A percentile compares a stretch with the other conserved stretches of the same genome.
phyloP scores from a whole-genome alignment of 2,888 invertebrate species.

The Tiliacea citrago region DNA sequence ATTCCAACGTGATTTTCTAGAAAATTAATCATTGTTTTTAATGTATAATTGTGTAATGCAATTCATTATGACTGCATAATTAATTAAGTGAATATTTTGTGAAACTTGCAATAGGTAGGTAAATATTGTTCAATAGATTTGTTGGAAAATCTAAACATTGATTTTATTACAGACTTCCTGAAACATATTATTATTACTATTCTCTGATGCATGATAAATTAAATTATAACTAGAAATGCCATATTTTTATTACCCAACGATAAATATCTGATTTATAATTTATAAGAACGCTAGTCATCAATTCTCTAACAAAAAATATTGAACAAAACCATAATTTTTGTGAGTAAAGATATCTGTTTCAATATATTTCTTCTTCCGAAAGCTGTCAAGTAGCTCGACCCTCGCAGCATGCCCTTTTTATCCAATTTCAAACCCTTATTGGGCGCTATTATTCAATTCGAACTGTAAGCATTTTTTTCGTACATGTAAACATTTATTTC shows the following conservation, averaged over 20 bases:
- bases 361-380: slow-evolving; percentile 45
- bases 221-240: not conserved
- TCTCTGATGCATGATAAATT: not conserved
- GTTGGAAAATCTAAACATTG: not conserved
- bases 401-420: slow-evolving; percentile 58
- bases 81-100: not conserved
- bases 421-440: slow-evolving; percentile 60
- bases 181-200: not conserved
- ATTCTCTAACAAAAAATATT: not conserved
- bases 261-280: not conserved
- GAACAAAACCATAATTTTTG: slow-evolving; percentile 17
- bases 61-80: not conserved
- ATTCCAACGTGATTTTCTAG: not conserved
- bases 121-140: too few species aligned
- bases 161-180: not conserved
- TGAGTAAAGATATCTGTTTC: slow-evolving; percentile 39
- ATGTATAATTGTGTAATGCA: not conserved
- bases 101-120: too few species aligned
- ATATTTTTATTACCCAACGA: not conserved
- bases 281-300: not conserved
- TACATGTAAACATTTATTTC: slow-evolving; percentile 55
- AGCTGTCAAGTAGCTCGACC: slow-evolving; percentile 57
- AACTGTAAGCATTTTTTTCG: slow-evolving; percentile 53
- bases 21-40: not conserved
- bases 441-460: slow-evolving; percentile 57